Evolutionary conservation across 2,113 vertebrate species (phyloP), one percentile per base, ranked within the genome.

Genomic region (Gobiocypris rarus): DNA sequence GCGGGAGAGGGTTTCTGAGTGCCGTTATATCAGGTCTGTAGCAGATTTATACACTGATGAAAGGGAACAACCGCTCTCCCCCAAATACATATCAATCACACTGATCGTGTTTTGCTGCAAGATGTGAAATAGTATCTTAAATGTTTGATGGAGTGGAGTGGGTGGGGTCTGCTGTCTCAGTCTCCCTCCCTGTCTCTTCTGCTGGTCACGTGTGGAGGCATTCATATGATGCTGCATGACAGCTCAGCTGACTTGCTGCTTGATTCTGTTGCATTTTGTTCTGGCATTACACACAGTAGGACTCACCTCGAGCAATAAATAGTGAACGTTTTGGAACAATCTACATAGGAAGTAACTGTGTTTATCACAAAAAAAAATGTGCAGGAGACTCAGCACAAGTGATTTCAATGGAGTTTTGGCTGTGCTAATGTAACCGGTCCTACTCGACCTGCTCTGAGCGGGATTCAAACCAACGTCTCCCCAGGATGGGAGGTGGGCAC

Each of bases 151-250:
- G 26, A 67, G 59, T 67, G 59, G 26, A 8, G 59, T 67, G 77
- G 77, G 77, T 67, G 59, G 59, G 43, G 41, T 31, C n/a, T 48
- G 26, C 5, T 15, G 70, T 54, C 52, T 54, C 17, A 22, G 6
- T 52, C 15, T 52, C 19, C 9, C 31, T 67, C 14, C 31, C 28
- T 67, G 14, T 17, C 19, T 58, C 28, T 11, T 58, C 31, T 31
- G 41, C 26, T 41, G 76, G 76, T 63, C 76, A 79, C 43, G 10
- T 65, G 59, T 67, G 43, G 24, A 65, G 15, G 43, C 45, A 50
- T 67, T 61, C 59, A n/a, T 11, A 50, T 80, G 38, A 67, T 80
- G 59, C 59, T 65, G 43, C 43, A 50, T 15, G 43, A 80, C 77
- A 34, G 77, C 41, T 67, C 77, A 65, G 43, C 43, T 80, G 77